phyloP scores from a whole-genome alignment of 1,140 invertebrate species.

The Drosophila teissieri region DNA sequence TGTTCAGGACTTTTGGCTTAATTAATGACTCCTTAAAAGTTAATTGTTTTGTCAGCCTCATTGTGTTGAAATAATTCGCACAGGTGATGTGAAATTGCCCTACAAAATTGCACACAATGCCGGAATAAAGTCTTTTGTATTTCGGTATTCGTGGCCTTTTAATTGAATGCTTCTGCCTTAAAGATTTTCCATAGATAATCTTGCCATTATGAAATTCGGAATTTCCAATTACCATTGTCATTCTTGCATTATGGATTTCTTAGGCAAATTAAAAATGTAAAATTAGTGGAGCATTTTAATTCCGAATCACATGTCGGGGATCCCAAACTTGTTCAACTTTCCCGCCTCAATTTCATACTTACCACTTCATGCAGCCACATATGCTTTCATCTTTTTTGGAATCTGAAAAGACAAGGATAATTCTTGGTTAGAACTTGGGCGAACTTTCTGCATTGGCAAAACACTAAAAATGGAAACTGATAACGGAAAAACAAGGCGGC shows the following conservation, averaged over 20 bases:
- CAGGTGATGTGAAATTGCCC: conserved; percentile 12
- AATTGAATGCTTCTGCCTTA: neutral
- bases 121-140: neutral
- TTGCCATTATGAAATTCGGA: neutral
- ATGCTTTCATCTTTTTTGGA: conserved; percentile 7
- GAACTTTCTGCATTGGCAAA: conserved; percentile 18
- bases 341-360: conserved; percentile 3
- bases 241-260: too few relatives aligned
- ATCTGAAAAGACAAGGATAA: conserved; percentile 30
- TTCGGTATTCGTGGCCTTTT: neutral
- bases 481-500: conserved; percentile 27
- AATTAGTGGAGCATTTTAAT: too few relatives aligned
- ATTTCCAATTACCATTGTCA: neutral
- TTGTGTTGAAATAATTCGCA: conserved; percentile 8
- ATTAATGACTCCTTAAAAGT: conserved; percentile 23
- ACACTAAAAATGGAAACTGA: conserved; percentile 56
- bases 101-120: neutral
- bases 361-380: conserved; percentile 21
- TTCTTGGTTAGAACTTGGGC: conserved; percentile 25
- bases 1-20: conserved; percentile 16
- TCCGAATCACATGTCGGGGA: neutral
- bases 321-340: neutral
- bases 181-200: neutral
- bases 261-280: too few relatives aligned
- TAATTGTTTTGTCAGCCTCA: conserved; percentile 10